Conservation (phyloP, 2,797 vertebrate species). For the Parauchenoglanis punctatus region DNA sequence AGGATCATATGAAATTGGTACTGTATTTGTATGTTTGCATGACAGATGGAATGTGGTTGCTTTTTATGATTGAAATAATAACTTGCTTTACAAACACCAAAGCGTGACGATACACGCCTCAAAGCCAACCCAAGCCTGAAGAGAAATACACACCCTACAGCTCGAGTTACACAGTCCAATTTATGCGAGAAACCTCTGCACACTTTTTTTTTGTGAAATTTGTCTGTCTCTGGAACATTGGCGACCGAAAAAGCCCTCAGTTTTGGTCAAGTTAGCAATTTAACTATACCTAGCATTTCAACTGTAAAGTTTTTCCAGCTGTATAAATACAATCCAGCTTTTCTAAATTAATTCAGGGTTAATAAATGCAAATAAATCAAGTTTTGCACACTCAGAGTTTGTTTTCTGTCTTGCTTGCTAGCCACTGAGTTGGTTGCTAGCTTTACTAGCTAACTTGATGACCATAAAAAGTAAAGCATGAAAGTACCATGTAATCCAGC, state of each 20-base stretch:
- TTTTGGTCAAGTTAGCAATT: not conserved
- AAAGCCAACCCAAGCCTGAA: conserved; percentile 21
- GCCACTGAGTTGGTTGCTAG: not conserved
- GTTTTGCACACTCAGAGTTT: not conserved
- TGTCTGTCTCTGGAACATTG: not conserved
- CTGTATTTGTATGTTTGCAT: not conserved
- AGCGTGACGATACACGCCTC: conserved; percentile 45
- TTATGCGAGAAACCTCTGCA: not conserved
- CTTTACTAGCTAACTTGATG: too few relatives aligned
- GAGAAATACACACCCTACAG: conserved; percentile 1
- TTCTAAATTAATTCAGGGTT: not conserved
- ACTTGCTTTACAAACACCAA: conserved; percentile 8
- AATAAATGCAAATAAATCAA: not conserved
- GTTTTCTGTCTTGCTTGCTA: not conserved
- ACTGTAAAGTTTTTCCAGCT: not conserved
- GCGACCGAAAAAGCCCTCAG: not conserved
- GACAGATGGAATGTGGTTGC: not conserved
- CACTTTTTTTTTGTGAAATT: not conserved
- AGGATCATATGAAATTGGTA: not conserved
- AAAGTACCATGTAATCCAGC: not conserved
- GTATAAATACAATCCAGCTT: not conserved
- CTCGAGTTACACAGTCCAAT: not conserved
- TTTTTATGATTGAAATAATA: conserved; percentile 13
- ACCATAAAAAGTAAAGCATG: not conserved
- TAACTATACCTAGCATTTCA: not conserved